These are phyloP conservation scores for Mylabris sibirica DNA, from an alignment of 2,888 invertebrate genomes.

Conservation along the genomic window DNA sequence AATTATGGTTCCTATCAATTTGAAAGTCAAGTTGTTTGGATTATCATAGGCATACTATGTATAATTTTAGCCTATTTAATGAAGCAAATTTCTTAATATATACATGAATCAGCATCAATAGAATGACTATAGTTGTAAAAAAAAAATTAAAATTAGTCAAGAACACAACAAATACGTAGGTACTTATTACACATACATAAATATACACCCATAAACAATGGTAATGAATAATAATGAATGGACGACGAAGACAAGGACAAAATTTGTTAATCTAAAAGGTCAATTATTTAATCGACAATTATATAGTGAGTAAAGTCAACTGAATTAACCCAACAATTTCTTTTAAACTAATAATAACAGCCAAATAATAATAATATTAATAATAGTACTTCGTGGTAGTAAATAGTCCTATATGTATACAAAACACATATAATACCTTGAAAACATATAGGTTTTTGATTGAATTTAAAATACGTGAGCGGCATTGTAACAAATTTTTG, in stretches of 20 bases:
- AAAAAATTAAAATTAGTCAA: background rate
- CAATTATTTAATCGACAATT: constrained; percentile 37
- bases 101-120: background rate
- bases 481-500: constrained; percentile 4
- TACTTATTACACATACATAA: background rate
- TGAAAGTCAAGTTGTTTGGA: too few species aligned
- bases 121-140: background rate
- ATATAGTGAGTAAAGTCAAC: constrained; percentile 27
- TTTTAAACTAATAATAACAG: background rate
- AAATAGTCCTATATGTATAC: too few species aligned
- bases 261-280: constrained; percentile 32
- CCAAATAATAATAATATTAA: background rate
- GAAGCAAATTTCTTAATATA: background rate
- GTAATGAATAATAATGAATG: constrained; percentile 9
- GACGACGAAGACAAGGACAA: background rate
- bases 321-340: constrained; percentile 29
- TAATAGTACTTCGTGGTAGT: background rate
- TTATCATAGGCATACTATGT: too few species aligned
- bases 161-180: background rate
- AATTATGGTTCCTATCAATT: too few species aligned
- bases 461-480: background rate
- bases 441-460: too few species aligned
- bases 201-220: background rate
- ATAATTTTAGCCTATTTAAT: background rate
- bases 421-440: too few species aligned